Evolutionary conservation across 2,888 invertebrate species (phyloP).

Genomic region (Ametastegia equiseti): DNA sequence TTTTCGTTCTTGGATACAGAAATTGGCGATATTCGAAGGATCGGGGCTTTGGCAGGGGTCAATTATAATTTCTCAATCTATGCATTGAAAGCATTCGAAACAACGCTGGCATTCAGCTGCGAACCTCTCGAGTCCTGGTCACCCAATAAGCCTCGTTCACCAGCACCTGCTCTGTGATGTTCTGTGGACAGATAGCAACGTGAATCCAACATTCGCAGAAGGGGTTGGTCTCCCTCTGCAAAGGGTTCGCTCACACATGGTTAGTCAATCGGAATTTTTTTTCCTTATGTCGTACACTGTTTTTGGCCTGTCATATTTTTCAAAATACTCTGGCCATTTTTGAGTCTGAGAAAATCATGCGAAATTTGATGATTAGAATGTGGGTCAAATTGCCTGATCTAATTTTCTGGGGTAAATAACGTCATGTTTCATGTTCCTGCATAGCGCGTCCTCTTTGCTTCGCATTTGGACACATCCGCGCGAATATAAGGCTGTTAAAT

Average conservation of each 20-base stretch:
- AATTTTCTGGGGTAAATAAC: background rate
- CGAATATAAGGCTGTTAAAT: background rate
- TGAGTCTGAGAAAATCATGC: background rate
- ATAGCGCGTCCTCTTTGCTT: background rate
- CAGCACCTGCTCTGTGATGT: conserved; percentile 97
- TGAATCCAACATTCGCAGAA: conserved; percentile 58
- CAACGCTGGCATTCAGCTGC: conserved; percentile 76
- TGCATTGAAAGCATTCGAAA: conserved; percentile 66
- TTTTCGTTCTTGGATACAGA: conserved; percentile 11
- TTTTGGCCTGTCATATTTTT: background rate
- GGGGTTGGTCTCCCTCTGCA: background rate
- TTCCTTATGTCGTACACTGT: background rate
- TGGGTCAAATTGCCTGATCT: background rate
- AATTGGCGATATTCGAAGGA: conserved; percentile 14
- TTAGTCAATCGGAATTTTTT: conserved; percentile 1
- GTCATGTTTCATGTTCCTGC: background rate
- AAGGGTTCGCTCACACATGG: background rate
- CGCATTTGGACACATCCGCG: background rate
- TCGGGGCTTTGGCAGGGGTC: conserved; percentile 24
- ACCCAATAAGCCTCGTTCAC: conserved; percentile 97
- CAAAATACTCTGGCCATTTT: background rate
- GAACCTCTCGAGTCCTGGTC: conserved; percentile 95
- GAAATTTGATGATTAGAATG: background rate
- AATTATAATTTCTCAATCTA: conserved; percentile 58
- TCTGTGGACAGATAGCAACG: conserved; percentile 86